These are phyloP conservation scores for Pristionchus japonicus DNA, from an alignment of 2,888 invertebrate genomes.

Conservation along the genomic window DNA sequence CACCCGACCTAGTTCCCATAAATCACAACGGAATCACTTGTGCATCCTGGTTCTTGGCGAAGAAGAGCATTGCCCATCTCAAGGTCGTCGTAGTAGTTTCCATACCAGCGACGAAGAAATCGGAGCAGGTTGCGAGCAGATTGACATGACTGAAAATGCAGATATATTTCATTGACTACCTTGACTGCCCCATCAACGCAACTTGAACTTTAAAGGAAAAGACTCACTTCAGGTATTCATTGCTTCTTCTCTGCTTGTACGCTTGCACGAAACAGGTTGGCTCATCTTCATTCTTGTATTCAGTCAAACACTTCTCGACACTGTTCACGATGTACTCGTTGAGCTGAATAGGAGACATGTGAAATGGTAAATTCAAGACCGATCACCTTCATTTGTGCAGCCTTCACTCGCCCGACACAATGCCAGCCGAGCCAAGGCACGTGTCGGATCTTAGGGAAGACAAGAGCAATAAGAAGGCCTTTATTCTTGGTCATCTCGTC, in stretches of 20 bases:
- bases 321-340: not conserved
- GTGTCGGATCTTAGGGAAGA: not conserved
- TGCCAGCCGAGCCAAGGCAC: not conserved
- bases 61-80: conserved; percentile 19
- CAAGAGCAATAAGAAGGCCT: not conserved
- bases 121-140: not conserved
- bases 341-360: not conserved
- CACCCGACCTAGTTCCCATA: too few species aligned
- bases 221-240: not conserved
- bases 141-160: not conserved
- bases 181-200: too few species aligned
- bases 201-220: not conserved
- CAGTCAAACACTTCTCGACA: not conserved
- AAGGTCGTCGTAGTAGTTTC: conserved; percentile 14
- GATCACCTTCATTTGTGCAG: not conserved
- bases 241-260: not conserved
- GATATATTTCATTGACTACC: not conserved
- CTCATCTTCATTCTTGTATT: not conserved
- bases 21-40: not conserved
- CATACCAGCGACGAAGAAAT: not conserved
- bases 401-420: not conserved
- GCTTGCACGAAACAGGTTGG: conserved; percentile 44
- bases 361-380: not conserved
- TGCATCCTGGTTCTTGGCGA: not conserved
- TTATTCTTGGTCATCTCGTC: not conserved